Evolutionary conservation across 1,140 invertebrate species (phyloP), one percentile per base, ranked within the genome.

Genomic region (Sycobia sp.): DNA sequence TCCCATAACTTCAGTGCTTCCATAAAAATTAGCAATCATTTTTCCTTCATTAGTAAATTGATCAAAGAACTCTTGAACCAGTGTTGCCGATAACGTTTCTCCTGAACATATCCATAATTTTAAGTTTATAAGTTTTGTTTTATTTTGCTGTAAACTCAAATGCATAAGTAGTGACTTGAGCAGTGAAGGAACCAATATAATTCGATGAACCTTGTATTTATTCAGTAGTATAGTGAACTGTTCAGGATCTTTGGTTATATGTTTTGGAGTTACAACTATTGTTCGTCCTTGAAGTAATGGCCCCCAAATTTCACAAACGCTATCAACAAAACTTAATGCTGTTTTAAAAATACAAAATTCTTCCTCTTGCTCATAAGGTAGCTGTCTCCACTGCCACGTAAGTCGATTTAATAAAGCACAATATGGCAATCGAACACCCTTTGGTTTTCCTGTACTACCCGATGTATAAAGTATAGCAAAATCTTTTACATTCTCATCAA

Each of bases 381-480:
- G 88, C 0, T 84, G 84, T 10, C 85, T 81, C 87, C 92, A 94
- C 76, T 95, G 92, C 93, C 93, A 95, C 69, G 85, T 84, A 4
- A 95, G 76, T 7, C 93, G 86, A 70, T 94, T 94, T 66, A 92
- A 79, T 8, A 93, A 84, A 0, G 89, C 87, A n/a, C 83, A 84
- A 71, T 96, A 93, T 0, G 91, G 87, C 7, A 97, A 76, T 67
- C 92, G 86, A 1, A 96, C 94, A 14, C 90, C 95, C 87, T 97
- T 97, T 3, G 95, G 94, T 39, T 91, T 83, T 43, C 95, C 95
- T 10, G 94, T 96, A 73, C 94, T 96, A 36, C 95, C 95, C 46
- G 94, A 96, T 46, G 95, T 97, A 71, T 96, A 97, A 4, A 95
- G 88, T 14, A 94, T 90, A 9, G 89, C 92, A 8, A 89, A 81